phyloP scores from a whole-genome alignment of 2,113 vertebrate species.

The Lipophrys pholis region DNA sequence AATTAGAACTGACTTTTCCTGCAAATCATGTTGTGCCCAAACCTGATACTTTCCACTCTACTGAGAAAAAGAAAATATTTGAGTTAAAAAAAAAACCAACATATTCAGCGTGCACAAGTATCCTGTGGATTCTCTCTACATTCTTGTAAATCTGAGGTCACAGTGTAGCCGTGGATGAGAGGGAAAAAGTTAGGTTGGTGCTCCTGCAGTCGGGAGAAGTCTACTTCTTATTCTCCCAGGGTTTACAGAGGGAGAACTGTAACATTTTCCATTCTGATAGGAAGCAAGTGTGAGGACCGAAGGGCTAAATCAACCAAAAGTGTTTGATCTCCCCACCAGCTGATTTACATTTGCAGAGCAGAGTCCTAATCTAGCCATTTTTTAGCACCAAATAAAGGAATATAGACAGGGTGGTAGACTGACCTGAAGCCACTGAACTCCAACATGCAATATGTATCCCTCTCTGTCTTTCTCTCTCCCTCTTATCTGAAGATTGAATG shows the following conservation, averaged over 20 bases:
- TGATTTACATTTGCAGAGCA: conserved; percentile 79
- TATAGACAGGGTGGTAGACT: conserved; percentile 31
- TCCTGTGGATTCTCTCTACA: conserved; percentile 16
- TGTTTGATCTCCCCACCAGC: conserved; percentile 77
- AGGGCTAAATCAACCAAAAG: conserved; percentile 72
- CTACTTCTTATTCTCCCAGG: conserved; percentile 68
- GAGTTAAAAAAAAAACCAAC: conserved; percentile 6
- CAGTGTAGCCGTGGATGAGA: conserved; percentile 52
- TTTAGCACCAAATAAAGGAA: conserved; percentile 66
- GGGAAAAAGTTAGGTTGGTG: conserved; percentile 53
- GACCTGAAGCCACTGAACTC: conserved; percentile 48
- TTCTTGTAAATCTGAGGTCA: conserved; percentile 53
- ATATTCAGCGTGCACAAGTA: conserved; percentile 25
- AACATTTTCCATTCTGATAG: conserved; percentile 73
- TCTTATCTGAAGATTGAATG: conserved; percentile 21
- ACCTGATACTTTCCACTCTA: background rate
- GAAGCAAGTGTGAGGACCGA: conserved; percentile 66
- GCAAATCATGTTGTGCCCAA: background rate
- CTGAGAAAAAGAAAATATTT: background rate
- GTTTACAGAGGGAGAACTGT: conserved; percentile 65
- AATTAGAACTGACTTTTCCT: background rate
- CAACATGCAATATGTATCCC: conserved; percentile 10
- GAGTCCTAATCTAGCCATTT: conserved; percentile 77
- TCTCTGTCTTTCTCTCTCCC: conserved; percentile 5
- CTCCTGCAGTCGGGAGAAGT: conserved; percentile 53